Conservation (phyloP, 2,113 vertebrate species). For the Gorsachius goisagi region DNA sequence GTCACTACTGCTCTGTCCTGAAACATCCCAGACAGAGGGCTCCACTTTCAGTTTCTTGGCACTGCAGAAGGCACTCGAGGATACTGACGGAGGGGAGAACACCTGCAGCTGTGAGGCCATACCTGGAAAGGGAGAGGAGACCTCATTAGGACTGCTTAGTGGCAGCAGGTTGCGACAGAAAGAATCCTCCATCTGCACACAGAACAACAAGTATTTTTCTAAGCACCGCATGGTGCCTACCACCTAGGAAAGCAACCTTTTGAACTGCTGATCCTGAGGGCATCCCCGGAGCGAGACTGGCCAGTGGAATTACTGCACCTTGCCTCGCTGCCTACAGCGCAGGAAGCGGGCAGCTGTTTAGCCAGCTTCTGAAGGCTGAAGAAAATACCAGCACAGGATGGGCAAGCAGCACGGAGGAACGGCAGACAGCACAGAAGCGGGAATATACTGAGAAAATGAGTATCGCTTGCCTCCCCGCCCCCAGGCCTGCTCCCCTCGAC, state of each 20-base stretch:
- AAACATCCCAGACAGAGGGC: slow-evolving; percentile 90
- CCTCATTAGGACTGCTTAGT: neutral
- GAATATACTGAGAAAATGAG: neutral
- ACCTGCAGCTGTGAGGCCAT: slow-evolving; percentile 97
- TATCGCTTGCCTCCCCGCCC: too few relatives aligned
- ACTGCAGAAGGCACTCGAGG: slow-evolving; percentile 95
- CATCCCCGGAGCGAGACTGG: accelerated
- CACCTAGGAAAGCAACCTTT: neutral
- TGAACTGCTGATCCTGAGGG: neutral
- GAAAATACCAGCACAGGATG: accelerated
- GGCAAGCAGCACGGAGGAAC: accelerated
- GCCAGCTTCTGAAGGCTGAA: neutral
- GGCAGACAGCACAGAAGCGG: accelerated
- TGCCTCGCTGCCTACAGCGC: accelerated
- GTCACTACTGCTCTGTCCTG: slow-evolving; percentile 86
- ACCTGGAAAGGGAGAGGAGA: slow-evolving; percentile 64
- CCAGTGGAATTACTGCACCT: accelerated
- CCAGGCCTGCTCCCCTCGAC: neutral
- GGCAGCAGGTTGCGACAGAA: accelerated
- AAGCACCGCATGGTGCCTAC: neutral
- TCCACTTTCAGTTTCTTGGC: slow-evolving; percentile 98
- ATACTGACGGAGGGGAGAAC: slow-evolving; percentile 95
- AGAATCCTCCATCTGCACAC: neutral
- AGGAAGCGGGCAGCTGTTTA: neutral
- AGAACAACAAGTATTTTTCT: accelerated